Base-by-base conservation (phyloP, 1,140 invertebrate species). In the Leptopilina clavipes region DNA sequence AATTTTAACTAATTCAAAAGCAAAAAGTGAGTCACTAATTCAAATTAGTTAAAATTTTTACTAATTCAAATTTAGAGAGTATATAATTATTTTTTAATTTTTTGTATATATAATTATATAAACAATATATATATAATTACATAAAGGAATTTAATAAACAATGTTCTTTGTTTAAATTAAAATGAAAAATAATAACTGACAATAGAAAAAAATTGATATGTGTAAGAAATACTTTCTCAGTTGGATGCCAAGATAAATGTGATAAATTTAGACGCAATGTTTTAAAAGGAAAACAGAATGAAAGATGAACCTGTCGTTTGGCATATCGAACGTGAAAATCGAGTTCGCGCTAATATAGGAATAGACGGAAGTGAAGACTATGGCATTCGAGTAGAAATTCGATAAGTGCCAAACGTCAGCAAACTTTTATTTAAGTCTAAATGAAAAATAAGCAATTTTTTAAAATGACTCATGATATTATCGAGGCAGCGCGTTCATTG, bases 401-500 rank as follows among this genome's bases (percentile, higher is more conserved):
- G 75, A 76, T 72, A 76, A 71, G 65, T 76, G 59, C 6, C 70
- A 14, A 40, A 56, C 18, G 72, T 77, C 76, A 77, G 72, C 76
- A 73, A 40, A 54, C 12, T 43, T 45, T 45, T 72, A 45, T 65
- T 77, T 19, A 8, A 19, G 45, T 73, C 22, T 22, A 76, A 65
- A 71, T n/a, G 10, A 45, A 73, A 43, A 65, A 65, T 31, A 31
- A 65, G 25, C 5, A 31, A 31, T 2, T 3, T 65, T 25, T n/a
- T 14, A 65, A 14, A 85, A 59, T 85, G 85, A 86, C 81, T 86
- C 85, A 85, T 83, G 80, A 77, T 82, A 85, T 84, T 81, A 79
- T 79, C 79, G 72, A 76, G 70, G 78, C 74, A 73, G 48, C 75
- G 43, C 77, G 52, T 12, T 81, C 82, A 54, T 82, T 86, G 83